These are phyloP conservation scores for Leucoptera coffeella DNA, from an alignment of 2,888 invertebrate genomes.

Conservation along the genomic window DNA sequence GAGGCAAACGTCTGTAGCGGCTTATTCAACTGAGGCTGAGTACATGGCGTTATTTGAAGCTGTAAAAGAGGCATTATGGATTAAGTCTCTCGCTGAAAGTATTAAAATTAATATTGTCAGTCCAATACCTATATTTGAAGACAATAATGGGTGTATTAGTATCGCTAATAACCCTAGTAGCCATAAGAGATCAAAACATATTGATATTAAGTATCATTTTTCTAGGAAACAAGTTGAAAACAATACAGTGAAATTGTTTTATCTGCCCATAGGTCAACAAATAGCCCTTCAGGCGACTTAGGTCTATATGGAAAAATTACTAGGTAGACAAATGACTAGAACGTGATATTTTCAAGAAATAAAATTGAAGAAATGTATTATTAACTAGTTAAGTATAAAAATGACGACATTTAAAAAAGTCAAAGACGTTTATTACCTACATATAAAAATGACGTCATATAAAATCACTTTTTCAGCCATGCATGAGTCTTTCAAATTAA, in stretches of 20 bases:
- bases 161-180: no score
- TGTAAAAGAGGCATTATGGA: conserved; percentile 13
- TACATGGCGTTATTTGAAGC: conserved; percentile 12
- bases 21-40: conserved; percentile 5
- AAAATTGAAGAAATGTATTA: conserved; percentile 1
- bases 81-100: conserved; percentile 11
- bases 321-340: no score
- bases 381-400: conserved; percentile 1
- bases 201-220: no score
- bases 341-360: neutral
- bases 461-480: neutral
- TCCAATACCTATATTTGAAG: conserved; percentile 8
- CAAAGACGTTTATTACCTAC: neutral
- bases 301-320: no score
- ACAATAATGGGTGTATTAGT: conserved; percentile 14
- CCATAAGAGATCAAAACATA: no score
- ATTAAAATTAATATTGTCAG: conserved; percentile 7
- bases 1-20: conserved; percentile 9
- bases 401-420: conserved; percentile 1
- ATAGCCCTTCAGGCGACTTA: no score
- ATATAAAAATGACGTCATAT: neutral
- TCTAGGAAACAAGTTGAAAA: no score
- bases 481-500: neutral
- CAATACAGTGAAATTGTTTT: no score
- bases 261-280: no score